Evolutionary conservation across 2,888 invertebrate species (phyloP).

Genomic region (Pedicia rivosa): DNA sequence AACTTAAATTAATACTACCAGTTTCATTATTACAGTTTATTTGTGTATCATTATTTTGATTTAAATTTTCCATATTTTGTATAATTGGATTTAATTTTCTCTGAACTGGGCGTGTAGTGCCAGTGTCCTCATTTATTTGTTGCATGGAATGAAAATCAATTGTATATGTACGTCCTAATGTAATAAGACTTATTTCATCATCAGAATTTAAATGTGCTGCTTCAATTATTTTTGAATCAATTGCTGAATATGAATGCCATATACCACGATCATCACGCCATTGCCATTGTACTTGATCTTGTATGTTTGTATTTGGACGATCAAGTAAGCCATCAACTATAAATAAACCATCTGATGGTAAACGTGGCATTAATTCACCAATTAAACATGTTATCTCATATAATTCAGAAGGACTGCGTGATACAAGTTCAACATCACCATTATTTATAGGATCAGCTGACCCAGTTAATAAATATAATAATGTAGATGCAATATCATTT

Average conservation of each 20-base stretch:
- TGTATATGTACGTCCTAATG: constrained; percentile 85
- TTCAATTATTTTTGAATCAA: constrained; percentile 89
- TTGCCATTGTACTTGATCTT: constrained; percentile 84
- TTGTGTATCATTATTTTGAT: neutral
- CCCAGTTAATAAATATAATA: constrained; percentile 89
- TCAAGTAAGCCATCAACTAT: constrained; percentile 79
- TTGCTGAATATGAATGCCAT: constrained; percentile 84
- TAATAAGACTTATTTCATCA: constrained; percentile 86
- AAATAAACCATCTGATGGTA: constrained; percentile 92
- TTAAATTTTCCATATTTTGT: neutral
- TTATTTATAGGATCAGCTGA: constrained; percentile 41
- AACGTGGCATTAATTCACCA: constrained; percentile 91
- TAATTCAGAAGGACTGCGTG: constrained; percentile 87
- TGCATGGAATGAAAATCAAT: constrained; percentile 96
- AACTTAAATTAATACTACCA: constrained; percentile 10
- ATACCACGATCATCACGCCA: constrained; percentile 92
- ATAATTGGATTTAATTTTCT: constrained; percentile 49
- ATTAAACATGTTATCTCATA: constrained; percentile 96
- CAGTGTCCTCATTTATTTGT: constrained; percentile 96
- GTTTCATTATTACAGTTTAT: constrained; percentile 3
- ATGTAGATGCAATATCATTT: constrained; percentile 90
- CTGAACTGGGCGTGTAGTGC: constrained; percentile 84
- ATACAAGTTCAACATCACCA: constrained; percentile 63
- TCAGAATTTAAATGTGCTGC: constrained; percentile 88
- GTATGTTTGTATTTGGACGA: constrained; percentile 47